A percentile compares a stretch with the other conserved stretches of the same genome.
phyloP scores from a whole-genome alignment of 2,113 vertebrate genomes.

The Grus americana region DNA sequence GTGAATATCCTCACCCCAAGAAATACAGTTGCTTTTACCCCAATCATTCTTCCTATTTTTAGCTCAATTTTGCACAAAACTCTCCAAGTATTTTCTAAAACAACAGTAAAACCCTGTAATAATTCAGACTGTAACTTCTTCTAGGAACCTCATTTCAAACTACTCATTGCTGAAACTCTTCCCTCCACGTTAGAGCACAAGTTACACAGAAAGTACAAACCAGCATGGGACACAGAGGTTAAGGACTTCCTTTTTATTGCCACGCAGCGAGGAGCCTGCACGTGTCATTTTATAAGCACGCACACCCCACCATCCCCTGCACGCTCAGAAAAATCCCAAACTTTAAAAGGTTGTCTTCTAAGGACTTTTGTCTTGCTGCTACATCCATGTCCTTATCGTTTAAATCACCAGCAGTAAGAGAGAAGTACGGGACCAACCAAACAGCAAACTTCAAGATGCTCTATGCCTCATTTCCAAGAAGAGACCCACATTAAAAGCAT shows the following conservation, averaged over 20 bases:
- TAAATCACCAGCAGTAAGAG: background rate
- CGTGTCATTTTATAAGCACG: fast-evolving
- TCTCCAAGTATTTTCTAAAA: background rate
- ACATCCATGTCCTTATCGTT: background rate
- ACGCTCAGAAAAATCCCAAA: background rate
- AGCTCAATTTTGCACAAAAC: background rate
- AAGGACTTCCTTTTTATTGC: background rate
- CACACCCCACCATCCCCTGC: background rate
- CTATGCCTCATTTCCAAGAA: background rate
- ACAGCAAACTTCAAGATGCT: background rate
- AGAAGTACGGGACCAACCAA: background rate
- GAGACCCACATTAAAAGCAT: too few relatives aligned
- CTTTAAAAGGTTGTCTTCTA: background rate
- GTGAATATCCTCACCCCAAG: background rate
- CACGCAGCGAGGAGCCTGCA: background rate
- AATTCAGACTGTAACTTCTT: background rate
- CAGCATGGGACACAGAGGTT: background rate
- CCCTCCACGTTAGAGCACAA: background rate
- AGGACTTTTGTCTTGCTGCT: background rate
- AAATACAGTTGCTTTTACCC: background rate
- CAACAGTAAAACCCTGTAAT: background rate
- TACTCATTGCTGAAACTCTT: background rate
- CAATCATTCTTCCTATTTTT: background rate
- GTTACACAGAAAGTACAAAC: background rate
- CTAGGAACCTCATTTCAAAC: background rate